Evolutionary conservation across 1,140 invertebrate genomes (phyloP).

Genomic region (Gonioctena quinquepunctata): DNA sequence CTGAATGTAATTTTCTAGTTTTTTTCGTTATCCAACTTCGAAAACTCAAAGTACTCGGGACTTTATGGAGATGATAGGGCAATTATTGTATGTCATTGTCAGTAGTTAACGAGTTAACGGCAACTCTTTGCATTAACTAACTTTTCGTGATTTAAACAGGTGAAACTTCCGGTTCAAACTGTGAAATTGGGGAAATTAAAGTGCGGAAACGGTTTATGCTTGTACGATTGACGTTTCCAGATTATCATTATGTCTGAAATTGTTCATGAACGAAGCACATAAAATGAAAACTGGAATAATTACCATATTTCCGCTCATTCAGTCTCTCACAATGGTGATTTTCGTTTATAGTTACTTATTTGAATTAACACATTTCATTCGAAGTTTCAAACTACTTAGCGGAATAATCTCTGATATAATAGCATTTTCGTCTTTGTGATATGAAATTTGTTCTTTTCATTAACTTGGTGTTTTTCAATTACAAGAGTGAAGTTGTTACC

Average conservation of each 20-base stretch:
- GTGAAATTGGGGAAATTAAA: slow-evolving; percentile 18
- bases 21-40: slow-evolving; percentile 3
- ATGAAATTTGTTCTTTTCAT: too few relatives aligned
- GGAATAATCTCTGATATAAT: too few relatives aligned
- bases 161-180: slow-evolving; percentile 20
- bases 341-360: not conserved
- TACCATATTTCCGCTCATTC: too few relatives aligned
- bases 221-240: not conserved
- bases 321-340: too few relatives aligned
- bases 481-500: too few relatives aligned
- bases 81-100: slow-evolving; percentile 42
- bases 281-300: too few relatives aligned
- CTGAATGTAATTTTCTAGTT: not conserved
- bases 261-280: too few relatives aligned
- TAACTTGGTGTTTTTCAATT: too few relatives aligned
- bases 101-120: slow-evolving; percentile 34
- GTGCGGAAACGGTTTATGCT: not conserved
- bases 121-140: slow-evolving; percentile 20
- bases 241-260: too few relatives aligned
- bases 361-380: too few relatives aligned
- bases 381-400: too few relatives aligned
- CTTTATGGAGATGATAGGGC: slow-evolving; percentile 30
- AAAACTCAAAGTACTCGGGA: not conserved
- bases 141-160: slow-evolving; percentile 17
- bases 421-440: too few relatives aligned